Conservation (phyloP, 2,888 invertebrate genomes). For the Agriopis marginaria region DNA sequence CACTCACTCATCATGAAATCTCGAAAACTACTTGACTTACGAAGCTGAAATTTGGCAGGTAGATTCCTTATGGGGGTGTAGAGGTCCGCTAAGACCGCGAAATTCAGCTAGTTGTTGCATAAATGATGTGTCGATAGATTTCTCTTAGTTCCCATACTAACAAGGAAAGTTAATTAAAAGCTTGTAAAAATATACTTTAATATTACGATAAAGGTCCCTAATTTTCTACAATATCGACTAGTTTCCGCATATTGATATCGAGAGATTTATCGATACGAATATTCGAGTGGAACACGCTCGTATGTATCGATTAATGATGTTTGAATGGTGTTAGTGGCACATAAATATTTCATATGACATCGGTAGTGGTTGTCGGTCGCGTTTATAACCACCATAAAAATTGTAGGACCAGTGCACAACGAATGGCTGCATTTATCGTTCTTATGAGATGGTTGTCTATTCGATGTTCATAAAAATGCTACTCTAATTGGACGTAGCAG, state of each 20-base stretch:
- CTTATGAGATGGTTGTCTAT: slow-evolving; percentile 44
- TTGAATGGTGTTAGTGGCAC: slow-evolving; percentile 65
- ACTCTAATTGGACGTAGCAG: slow-evolving; percentile 8
- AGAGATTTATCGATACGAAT: slow-evolving; percentile 43
- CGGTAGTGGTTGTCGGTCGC: slow-evolving; percentile 70
- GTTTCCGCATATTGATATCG: slow-evolving; percentile 28
- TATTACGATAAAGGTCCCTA: background rate
- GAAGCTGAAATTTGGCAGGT: too few relatives aligned
- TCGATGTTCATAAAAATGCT: slow-evolving; percentile 8
- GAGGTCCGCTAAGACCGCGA: too few relatives aligned
- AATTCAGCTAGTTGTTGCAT: too few relatives aligned
- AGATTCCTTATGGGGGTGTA: too few relatives aligned
- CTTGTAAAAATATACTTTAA: slow-evolving; percentile 41
- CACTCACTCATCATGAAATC: too few relatives aligned
- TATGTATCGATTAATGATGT: slow-evolving; percentile 63
- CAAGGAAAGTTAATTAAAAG: slow-evolving; percentile 20
- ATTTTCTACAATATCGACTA: slow-evolving; percentile 19
- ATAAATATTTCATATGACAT: slow-evolving; percentile 74
- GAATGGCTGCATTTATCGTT: slow-evolving; percentile 59
- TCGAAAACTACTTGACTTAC: too few relatives aligned
- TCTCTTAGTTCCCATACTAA: too few relatives aligned
- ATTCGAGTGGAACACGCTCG: slow-evolving; percentile 35
- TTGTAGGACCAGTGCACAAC: slow-evolving; percentile 53
- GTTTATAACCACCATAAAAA: slow-evolving; percentile 75
- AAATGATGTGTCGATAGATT: too few relatives aligned